Base-by-base conservation (phyloP, 2,797 vertebrate genomes). In the Girardinus metallicus region DNA sequence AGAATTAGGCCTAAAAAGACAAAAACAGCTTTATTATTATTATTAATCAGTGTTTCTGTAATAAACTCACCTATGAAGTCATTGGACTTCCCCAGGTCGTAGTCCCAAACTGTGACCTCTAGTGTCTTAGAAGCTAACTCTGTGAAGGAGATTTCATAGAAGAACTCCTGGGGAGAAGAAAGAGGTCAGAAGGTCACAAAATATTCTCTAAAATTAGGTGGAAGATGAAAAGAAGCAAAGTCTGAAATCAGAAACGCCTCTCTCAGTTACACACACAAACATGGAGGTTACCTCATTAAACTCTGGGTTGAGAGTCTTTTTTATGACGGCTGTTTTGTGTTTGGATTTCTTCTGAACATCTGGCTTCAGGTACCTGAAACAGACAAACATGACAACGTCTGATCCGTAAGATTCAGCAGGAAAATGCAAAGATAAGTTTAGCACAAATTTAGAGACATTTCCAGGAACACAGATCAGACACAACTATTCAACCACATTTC, bases 251-350 rank as follows among this genome's bases (percentile, higher is more conserved):
- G 44, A 84, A 80, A 76, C 6, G 8, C 26, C 11, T 53, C 5
- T 53, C 51, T 1, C 53, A 55, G n/a, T 57, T 34, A 16, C 76
- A 85, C 68, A 80, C 80, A 88, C 29, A 81, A 29, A 89, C 49
- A 87, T 49, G 21, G 26, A 80, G 21, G 26, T 39, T 94, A 97
- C 97, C 97, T 98, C 97, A 74, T 98, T 97, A 93, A 97, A 98
- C 91, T 98, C 97, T 0, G 97, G 97, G 88, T 98, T 98, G 43
- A 98, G 95, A 0, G 97, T 98, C 93, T 97, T 98, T 94, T 98
- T 98, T 87, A 97, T 98, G 55, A 98, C 97, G 0, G 95, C 95
- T 0, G 97, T 98, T 95, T 98, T 98, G 90, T 98, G 97, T 93
- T 98, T 98, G 68, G 97, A 98, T 87, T 97, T 97, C 91, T 98